Conservation (phyloP, 1,140 invertebrate genomes). For the Drosophila ambigua region DNA sequence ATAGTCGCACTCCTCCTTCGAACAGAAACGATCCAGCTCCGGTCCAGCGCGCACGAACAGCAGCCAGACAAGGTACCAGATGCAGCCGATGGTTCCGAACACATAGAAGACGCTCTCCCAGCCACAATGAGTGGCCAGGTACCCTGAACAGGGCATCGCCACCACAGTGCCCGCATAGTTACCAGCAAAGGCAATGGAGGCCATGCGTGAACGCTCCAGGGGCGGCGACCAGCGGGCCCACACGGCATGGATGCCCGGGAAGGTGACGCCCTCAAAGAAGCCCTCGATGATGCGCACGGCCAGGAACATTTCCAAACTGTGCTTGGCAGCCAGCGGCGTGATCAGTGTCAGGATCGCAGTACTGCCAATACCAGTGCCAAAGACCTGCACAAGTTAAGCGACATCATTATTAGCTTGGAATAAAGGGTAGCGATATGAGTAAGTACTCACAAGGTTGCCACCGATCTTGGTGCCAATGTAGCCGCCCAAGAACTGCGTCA, state of each 20-base stretch:
- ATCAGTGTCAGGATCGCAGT: constrained; percentile 93
- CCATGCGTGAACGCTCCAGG: constrained; percentile 90
- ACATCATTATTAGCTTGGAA: constrained; percentile 32
- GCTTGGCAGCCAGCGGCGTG: constrained; percentile 90
- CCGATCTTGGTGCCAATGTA: constrained; percentile 89
- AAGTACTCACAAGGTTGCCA: constrained; percentile 88
- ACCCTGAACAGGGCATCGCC: constrained; percentile 90
- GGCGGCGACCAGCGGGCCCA: constrained; percentile 96
- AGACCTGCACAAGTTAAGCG: constrained; percentile 84
- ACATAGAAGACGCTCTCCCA: constrained; percentile 96
- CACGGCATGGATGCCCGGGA: constrained; percentile 94
- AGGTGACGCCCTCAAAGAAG: constrained; percentile 96
- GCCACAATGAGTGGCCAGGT: constrained; percentile 89
- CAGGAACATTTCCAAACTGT: constrained; percentile 89
- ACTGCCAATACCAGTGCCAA: constrained; percentile 91
- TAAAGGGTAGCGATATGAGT: constrained; percentile 42
- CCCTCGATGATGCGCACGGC: constrained; percentile 93
- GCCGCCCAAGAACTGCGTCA: constrained; percentile 90
- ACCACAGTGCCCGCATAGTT: constrained; percentile 93
- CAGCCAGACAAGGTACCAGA: constrained; percentile 90
- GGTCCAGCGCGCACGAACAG: constrained; percentile 90
- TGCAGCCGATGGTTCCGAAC: constrained; percentile 89
- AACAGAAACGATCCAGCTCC: constrained; percentile 90
- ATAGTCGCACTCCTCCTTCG: constrained; percentile 90
- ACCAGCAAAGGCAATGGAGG: constrained; percentile 92